These are phyloP conservation scores for Strix aluco DNA, from an alignment of 2,113 vertebrate genomes.

Conservation along the genomic window DNA sequence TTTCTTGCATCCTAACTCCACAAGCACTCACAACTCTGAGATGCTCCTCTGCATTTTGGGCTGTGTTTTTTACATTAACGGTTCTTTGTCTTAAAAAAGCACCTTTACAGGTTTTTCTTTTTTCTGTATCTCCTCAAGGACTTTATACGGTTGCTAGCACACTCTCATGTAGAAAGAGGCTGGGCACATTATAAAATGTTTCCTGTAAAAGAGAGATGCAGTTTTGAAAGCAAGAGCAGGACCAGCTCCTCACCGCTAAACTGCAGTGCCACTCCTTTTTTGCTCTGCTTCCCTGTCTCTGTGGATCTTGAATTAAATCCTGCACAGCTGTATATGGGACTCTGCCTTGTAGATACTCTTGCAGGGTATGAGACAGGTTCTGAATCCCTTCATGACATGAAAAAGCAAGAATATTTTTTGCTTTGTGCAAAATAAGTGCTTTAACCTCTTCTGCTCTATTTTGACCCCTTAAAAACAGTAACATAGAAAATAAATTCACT, in stretches of 20 bases:
- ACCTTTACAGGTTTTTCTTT: background rate
- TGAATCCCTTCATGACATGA: background rate
- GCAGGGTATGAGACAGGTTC: background rate
- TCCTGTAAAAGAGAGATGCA: background rate
- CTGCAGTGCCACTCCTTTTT: background rate
- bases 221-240: background rate
- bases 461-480: background rate
- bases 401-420: background rate
- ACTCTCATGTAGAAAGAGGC: background rate
- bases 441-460: background rate
- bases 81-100: background rate
- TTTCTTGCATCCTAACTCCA: background rate
- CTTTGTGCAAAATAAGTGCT: background rate
- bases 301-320: background rate
- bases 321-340: background rate
- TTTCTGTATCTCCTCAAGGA: background rate
- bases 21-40: background rate
- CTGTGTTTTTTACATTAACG: background rate
- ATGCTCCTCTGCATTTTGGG: background rate
- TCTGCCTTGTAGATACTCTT: background rate
- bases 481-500: background rate
- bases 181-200: background rate
- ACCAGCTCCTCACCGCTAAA: background rate
- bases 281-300: background rate
- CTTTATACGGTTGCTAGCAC: background rate